Evolutionary conservation across 2,888 invertebrate genomes (phyloP).

Genomic region (Cancer borealis): DNA sequence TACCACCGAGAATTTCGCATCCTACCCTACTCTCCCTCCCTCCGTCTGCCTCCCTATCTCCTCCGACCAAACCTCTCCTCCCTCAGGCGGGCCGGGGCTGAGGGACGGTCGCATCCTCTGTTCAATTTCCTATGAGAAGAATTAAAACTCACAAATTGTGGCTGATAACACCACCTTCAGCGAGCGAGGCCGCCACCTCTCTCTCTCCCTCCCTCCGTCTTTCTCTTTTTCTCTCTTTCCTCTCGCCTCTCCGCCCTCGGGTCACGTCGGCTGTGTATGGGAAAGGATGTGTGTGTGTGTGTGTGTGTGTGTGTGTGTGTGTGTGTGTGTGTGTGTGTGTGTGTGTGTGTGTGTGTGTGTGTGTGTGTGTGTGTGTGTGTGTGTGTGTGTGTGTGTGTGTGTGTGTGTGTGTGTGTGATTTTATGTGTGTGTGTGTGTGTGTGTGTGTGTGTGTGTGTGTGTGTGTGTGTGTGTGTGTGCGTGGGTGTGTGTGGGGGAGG

Average conservation of each 20-base stretch:
- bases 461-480: constrained; percentile 57
- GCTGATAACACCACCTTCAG: constrained; percentile 61
- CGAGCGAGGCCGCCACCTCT: background rate
- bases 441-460: constrained; percentile 47
- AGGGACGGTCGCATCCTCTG: constrained; percentile 59
- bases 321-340: constrained; percentile 52
- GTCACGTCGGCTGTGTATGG: background rate
- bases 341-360: constrained; percentile 53
- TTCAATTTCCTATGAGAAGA: constrained; percentile 72
- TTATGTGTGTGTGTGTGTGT: constrained; percentile 15
- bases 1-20: constrained; percentile 58
- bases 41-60: background rate
- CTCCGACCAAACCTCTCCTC: background rate
- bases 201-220: background rate
- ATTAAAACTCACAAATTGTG: constrained; percentile 68
- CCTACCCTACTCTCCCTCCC: background rate
- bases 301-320: constrained; percentile 49
- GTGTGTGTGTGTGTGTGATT: background rate
- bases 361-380: background rate
- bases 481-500: constrained; percentile 26
- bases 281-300: background rate
- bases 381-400: background rate
- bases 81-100: constrained; percentile 42
- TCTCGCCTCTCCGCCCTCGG: background rate
- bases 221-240: background rate